Evolutionary conservation across 1,140 invertebrate species (phyloP), one percentile per base, ranked within the genome.

Genomic region (Antheraea pernyi): DNA sequence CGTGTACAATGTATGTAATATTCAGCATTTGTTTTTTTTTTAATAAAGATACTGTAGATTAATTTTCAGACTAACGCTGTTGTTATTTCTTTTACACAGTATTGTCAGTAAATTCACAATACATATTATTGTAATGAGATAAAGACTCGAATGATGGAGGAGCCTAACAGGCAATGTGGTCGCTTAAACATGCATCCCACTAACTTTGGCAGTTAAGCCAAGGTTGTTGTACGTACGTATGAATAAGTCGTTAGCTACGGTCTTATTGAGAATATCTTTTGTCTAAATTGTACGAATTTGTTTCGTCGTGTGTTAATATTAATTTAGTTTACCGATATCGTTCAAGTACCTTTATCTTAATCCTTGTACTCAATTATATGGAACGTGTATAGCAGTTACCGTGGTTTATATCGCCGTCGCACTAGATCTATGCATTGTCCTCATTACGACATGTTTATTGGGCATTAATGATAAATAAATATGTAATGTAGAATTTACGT

Each of bases 171-270:
- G 11, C 16, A 53, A 1, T 53, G 16, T 6, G 46, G 46, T 53
- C 46, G 9, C 46, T 53, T 5, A 22, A 70, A 70, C 73, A 68
- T 75, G 75, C 65, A 75, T 70, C 68, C 22, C 65, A 67, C 67
- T 66, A 37, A 63, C 66, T 77, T 78, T 81, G 80, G 80, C 77
- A 5, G 22, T 22, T 10, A 22, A 13, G 71, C 79, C 77, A 81
- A 79, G 77, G 77, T 74, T 76, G 63, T 81, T 77, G 73, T 75
- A 74, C 78, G 76, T 71, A 42, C 11, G 76, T 71, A 42, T 7
- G 39, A 42, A 7, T 42, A 7, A 11, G 77, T 77, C 73, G 72
- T 79, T 79, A 79, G 65, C 48, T 37, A 18, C 30, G 58, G 65
- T 67, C 16, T 74, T 53, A 36, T 71, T 71, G 48, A n/a, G n/a